Evolutionary conservation across 37 sponge, comb jelly and placozoan species (phyloP).

Genomic region (Dysidea cf. avara): DNA sequence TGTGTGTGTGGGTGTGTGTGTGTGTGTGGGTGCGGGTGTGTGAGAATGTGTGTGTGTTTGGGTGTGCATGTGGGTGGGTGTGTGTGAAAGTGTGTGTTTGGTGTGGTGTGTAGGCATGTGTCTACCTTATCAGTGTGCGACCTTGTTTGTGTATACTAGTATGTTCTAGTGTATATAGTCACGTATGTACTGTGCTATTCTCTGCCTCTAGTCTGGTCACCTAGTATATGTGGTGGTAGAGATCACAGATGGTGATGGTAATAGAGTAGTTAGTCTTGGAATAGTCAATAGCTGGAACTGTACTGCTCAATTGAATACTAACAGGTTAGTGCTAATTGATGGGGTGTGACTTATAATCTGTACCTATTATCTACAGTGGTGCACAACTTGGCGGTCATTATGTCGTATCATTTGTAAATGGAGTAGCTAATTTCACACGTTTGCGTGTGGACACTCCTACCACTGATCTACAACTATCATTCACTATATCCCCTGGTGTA

Average conservation of each 20-base stretch:
- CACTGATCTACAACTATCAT: constrained; percentile 37
- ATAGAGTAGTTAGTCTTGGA: constrained; percentile 62
- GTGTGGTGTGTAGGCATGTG: not conserved
- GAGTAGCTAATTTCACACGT: constrained; percentile 75
- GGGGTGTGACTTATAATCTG: not conserved
- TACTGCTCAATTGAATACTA: constrained; percentile 20
- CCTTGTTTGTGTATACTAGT: too few species aligned
- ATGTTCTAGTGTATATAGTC: too few species aligned
- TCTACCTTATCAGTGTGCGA: too few species aligned
- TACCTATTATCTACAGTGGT: not conserved
- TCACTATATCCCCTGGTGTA: constrained; percentile 44
- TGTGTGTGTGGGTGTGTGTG: too few species aligned
- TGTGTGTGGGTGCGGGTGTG: too few species aligned
- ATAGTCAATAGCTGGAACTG: constrained; percentile 73
- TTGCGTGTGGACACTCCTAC: constrained; percentile 55
- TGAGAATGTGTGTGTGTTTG: not conserved
- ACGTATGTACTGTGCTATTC: not conserved
- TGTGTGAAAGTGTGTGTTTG: not conserved
- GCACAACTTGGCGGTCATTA: constrained; percentile 42
- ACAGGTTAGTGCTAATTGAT: constrained; percentile 5
- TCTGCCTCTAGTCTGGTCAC: constrained; percentile 51
- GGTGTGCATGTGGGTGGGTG: too few species aligned
- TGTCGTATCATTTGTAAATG: constrained; percentile 55
- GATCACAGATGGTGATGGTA: constrained; percentile 41
- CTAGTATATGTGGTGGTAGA: constrained; percentile 62